These are phyloP conservation scores for Diaphora mendica DNA, from an alignment of 2,888 invertebrate species.

Conservation along the genomic window DNA sequence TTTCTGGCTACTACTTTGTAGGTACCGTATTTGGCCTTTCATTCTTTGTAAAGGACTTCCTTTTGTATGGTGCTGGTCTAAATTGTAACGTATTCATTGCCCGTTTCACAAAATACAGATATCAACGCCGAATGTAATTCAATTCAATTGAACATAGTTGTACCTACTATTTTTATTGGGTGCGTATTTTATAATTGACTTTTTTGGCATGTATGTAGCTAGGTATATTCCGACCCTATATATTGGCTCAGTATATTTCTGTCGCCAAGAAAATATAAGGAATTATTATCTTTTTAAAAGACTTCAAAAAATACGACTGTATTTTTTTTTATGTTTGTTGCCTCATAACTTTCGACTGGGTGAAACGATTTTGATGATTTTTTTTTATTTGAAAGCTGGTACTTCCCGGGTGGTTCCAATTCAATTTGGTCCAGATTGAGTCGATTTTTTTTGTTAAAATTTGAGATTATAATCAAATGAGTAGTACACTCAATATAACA, in stretches of 20 bases:
- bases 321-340: too few species aligned
- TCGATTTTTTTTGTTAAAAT: too few species aligned
- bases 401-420: too few species aligned
- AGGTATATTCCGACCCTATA: not conserved
- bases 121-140: not conserved
- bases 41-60: conserved; percentile 31
- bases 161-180: not conserved
- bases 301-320: too few species aligned
- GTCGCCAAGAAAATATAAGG: not conserved
- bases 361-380: too few species aligned
- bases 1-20: conserved; percentile 16
- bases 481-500: too few species aligned
- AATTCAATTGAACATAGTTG: not conserved
- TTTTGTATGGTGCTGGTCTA: conserved; percentile 31
- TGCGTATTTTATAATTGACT: not conserved
- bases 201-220: not conserved
- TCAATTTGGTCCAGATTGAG: too few species aligned
- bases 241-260: not conserved
- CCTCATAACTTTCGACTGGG: too few species aligned
- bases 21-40: conserved; percentile 22
- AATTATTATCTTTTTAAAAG: too few species aligned
- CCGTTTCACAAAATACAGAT: conserved; percentile 21
- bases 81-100: conserved; percentile 30
- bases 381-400: too few species aligned
- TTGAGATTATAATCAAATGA: too few species aligned